Evolutionary conservation across 2,113 vertebrate species (phyloP).

Genomic region (Saccopteryx leptura): DNA sequence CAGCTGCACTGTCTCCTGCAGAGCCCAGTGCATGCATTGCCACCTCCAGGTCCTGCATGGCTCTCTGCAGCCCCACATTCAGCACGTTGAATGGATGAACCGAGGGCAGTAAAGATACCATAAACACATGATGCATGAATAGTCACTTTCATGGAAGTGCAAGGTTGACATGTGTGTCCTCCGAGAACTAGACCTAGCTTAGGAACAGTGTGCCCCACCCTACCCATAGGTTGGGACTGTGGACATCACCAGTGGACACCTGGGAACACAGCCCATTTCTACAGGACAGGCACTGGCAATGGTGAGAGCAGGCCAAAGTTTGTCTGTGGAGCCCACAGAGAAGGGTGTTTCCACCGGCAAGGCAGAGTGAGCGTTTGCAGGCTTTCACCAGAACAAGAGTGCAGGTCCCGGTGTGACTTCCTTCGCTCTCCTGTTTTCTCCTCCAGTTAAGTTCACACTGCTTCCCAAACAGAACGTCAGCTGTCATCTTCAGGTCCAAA

Average conservation of each 20-base stretch:
- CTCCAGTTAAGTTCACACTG: fast-evolving
- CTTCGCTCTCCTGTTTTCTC: fast-evolving
- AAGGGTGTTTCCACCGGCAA: not conserved
- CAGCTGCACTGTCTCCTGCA: not conserved
- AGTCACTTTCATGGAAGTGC: conserved; percentile 20
- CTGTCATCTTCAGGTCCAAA: conserved; percentile 92
- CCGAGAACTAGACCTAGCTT: not conserved
- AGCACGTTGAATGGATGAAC: fast-evolving
- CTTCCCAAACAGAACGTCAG: not conserved
- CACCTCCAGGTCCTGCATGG: not conserved
- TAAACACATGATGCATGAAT: not conserved
- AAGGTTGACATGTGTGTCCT: not conserved
- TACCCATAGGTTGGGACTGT: not conserved
- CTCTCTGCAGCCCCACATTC: too few relatives aligned
- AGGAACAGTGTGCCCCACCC: not conserved
- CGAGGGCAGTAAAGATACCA: not conserved
- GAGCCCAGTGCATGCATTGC: not conserved
- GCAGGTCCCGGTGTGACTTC: not conserved
- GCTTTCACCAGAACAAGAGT: not conserved
- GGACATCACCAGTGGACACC: not conserved
- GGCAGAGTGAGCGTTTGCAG: too few relatives aligned
- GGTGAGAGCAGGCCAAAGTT: fast-evolving
- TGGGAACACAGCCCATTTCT: conserved; percentile 18
- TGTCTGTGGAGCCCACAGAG: not conserved
- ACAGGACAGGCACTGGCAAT: not conserved